These are phyloP conservation scores for Drosophila erecta DNA, from an alignment of 1,140 invertebrate species.

Conservation along the genomic window DNA sequence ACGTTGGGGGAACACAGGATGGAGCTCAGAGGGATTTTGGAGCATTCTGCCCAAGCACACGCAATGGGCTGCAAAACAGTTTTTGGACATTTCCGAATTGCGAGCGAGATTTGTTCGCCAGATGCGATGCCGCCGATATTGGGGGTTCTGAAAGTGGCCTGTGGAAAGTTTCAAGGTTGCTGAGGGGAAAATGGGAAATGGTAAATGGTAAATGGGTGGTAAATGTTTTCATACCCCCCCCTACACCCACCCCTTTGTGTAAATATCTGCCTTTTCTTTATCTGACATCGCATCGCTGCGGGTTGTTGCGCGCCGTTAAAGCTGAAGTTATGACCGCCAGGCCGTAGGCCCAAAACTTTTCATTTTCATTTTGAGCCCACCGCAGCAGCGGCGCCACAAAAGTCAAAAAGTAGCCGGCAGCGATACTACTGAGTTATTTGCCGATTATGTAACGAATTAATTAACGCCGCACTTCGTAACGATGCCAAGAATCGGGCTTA, in stretches of 20 bases:
- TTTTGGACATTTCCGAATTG: constrained; percentile 8
- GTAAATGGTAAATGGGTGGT: neutral
- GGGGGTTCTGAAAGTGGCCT: neutral
- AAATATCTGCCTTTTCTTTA: constrained; percentile 46
- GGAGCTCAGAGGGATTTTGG: neutral
- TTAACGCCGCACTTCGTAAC: constrained; percentile 15
- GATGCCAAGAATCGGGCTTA: neutral
- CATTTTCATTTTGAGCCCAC: constrained; percentile 30
- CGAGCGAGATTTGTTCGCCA: constrained; percentile 5
- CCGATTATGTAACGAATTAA: constrained; percentile 38
- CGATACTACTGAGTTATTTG: constrained; percentile 7
- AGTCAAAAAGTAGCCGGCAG: constrained; percentile 1
- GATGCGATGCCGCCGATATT: constrained; percentile 3
- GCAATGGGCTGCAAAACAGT: constrained; percentile 6
- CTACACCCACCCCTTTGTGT: neutral
- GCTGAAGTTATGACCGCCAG: constrained; percentile 55
- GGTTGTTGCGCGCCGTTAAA: constrained; percentile 46
- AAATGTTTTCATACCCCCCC: neutral
- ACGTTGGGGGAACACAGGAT: too few species aligned
- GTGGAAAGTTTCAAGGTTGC: constrained; percentile 8
- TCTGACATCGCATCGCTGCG: constrained; percentile 29
- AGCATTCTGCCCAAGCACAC: neutral
- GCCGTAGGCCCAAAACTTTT: constrained; percentile 61
- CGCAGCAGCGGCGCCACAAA: neutral
- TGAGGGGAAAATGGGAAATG: too few species aligned